Conservation (phyloP, 2,888 invertebrate genomes). For the Diarsia mendica region DNA sequence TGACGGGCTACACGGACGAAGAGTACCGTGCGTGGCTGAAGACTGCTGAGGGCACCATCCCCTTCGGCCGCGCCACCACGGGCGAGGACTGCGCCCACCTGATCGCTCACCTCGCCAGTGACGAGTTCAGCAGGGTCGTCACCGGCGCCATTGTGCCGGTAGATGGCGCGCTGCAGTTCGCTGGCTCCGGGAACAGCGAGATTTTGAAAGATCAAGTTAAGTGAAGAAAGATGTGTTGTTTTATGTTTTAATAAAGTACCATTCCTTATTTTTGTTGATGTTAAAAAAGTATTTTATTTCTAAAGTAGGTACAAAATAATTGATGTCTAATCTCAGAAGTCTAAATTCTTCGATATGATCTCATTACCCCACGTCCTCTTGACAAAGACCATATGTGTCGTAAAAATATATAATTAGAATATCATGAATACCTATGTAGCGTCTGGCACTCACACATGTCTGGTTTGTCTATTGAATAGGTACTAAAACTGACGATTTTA, state of each 20-base stretch:
- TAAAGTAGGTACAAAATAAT: neutral
- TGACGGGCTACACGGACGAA: conserved; percentile 90
- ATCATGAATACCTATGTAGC: conserved; percentile 1
- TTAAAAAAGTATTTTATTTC: neutral
- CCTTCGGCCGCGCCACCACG: conserved; percentile 72
- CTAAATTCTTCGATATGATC: neutral
- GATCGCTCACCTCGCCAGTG: conserved; percentile 95
- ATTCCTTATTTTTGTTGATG: neutral
- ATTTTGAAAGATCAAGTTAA: conserved; percentile 44
- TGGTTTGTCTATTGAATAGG: neutral
- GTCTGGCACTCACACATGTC: neutral
- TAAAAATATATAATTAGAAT: neutral
- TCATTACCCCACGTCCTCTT: neutral
- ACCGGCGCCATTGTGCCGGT: conserved; percentile 93
- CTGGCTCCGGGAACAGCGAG: conserved; percentile 48
- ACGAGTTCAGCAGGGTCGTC: conserved; percentile 71
- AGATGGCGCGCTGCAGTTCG: conserved; percentile 67
- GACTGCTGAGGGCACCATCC: conserved; percentile 52
- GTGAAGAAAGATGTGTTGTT: neutral
- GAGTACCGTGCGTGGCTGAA: conserved; percentile 79
- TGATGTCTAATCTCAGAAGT: neutral
- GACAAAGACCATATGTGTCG: neutral
- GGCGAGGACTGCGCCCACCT: conserved; percentile 94
- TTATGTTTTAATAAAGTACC: neutral
- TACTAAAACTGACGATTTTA: conserved; percentile 3